These are phyloP conservation scores for Fregata magnificens DNA, from an alignment of 2,113 vertebrate genomes.

Conservation along the genomic window DNA sequence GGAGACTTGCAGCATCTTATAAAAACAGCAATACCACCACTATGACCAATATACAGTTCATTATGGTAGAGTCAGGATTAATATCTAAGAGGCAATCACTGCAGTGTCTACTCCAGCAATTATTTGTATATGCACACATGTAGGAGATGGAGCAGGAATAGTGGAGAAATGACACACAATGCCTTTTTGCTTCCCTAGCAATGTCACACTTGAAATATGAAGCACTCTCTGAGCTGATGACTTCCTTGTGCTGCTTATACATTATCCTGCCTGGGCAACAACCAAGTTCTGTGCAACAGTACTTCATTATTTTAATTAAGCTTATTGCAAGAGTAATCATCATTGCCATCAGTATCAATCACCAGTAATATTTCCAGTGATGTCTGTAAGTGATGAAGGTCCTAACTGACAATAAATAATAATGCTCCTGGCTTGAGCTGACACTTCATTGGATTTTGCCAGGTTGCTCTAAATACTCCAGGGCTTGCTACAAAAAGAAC, in stretches of 20 bases:
- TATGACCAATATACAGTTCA: background rate
- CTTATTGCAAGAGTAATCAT: conserved; percentile 96
- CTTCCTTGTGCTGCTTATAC: conserved; percentile 72
- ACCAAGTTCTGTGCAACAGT: conserved; percentile 70
- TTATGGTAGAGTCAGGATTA: background rate
- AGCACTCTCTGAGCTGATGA: conserved; percentile 41
- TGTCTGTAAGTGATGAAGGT: conserved; percentile 73
- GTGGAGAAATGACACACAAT: background rate
- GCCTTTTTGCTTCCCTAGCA: conserved; percentile 18
- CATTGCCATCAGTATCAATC: conserved; percentile 86
- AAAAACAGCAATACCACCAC: background rate
- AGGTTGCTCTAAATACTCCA: conserved; percentile 76
- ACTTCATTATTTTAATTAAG: conserved; percentile 93
- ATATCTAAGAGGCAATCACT: background rate
- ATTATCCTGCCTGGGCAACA: conserved; percentile 71
- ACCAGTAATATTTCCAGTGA: conserved; percentile 78
- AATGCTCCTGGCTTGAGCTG: conserved; percentile 68
- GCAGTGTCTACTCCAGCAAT: background rate
- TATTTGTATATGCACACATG: background rate
- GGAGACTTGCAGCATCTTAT: background rate
- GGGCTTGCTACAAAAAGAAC: conserved; percentile 68
- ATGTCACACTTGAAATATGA: conserved; percentile 84
- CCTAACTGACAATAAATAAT: conserved; percentile 83
- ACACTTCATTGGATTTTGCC: conserved; percentile 73
- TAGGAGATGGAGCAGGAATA: background rate